These are phyloP conservation scores for Ctena decussata DNA, from an alignment of 2,888 invertebrate species.

Conservation along the genomic window DNA sequence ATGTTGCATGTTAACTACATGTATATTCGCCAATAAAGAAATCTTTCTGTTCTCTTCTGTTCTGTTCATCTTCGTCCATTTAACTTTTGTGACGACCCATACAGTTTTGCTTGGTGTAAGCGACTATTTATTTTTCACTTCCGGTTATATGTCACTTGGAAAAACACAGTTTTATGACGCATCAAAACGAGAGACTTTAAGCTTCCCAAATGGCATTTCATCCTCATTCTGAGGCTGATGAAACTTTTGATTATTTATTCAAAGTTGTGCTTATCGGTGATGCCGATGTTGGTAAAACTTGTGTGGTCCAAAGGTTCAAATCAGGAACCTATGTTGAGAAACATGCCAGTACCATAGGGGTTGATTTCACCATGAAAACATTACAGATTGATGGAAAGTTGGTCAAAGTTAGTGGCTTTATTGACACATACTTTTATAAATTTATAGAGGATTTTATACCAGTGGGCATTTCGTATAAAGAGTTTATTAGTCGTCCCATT, in stretches of 20 bases:
- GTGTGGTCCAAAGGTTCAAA: slow-evolving; percentile 97
- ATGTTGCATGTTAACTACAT: too few relatives aligned
- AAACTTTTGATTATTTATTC: slow-evolving; percentile 95
- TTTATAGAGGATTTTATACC: too few relatives aligned
- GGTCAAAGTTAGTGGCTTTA: slow-evolving; percentile 92
- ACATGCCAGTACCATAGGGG: slow-evolving; percentile 98
- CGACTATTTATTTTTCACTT: slow-evolving; percentile 13
- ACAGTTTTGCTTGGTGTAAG: background rate
- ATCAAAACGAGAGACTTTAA: slow-evolving; percentile 34
- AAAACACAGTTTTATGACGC: slow-evolving; percentile 51
- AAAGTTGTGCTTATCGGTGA: slow-evolving; percentile 97
- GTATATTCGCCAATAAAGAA: too few relatives aligned
- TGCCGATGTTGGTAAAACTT: slow-evolving; percentile 92
- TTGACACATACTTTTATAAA: too few relatives aligned
- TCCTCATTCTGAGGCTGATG: slow-evolving; percentile 86
- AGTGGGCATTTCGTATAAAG: too few relatives aligned
- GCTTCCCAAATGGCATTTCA: slow-evolving; percentile 73
- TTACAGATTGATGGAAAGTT: slow-evolving; percentile 96
- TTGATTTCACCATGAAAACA: slow-evolving; percentile 99
- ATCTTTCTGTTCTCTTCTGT: too few relatives aligned
- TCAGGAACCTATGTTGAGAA: slow-evolving; percentile 97
- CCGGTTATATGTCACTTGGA: slow-evolving; percentile 53
- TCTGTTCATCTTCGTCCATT: too few relatives aligned
- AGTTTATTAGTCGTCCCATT: too few relatives aligned
- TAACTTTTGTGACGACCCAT: background rate